Evolutionary conservation across 30 jellyfish, hydroid and myxozoan genomes (phyloP).

Genomic region (Cassiopea xamachana): DNA sequence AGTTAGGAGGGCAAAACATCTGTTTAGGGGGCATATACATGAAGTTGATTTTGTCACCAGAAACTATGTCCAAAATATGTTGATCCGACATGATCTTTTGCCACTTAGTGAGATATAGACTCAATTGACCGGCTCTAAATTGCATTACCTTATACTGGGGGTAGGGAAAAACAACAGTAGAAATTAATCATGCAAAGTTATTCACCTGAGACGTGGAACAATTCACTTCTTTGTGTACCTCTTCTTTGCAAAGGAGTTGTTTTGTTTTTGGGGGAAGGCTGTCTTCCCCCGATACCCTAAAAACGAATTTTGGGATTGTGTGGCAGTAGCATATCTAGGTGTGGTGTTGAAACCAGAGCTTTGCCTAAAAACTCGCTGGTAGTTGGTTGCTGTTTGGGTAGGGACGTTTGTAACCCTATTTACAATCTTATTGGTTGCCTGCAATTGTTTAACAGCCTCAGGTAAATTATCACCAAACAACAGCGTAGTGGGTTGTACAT

Average conservation of each 20-base stretch:
- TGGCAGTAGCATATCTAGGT: background rate
- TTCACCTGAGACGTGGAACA: constrained; percentile 6
- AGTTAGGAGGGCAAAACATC: background rate
- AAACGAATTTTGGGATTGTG: background rate
- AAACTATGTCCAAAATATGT: background rate
- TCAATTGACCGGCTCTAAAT: background rate
- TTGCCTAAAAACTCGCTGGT: background rate
- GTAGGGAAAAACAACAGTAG: background rate
- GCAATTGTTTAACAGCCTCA: background rate
- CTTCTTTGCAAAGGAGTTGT: background rate
- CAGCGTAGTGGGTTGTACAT: background rate
- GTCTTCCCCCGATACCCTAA: background rate
- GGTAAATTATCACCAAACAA: background rate
- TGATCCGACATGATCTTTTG: background rate
- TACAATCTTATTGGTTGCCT: background rate
- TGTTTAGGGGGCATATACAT: background rate
- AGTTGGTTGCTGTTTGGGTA: background rate
- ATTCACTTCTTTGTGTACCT: constrained; percentile 1
- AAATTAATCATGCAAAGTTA: background rate
- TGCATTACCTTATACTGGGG: background rate
- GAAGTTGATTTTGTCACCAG: background rate
- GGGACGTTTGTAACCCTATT: background rate
- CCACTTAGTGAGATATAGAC: background rate
- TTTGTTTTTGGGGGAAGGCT: background rate
- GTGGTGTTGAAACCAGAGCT: background rate